phyloP scores from a whole-genome alignment of 2,113 vertebrate species.

The Hemibagrus wyckioides region DNA sequence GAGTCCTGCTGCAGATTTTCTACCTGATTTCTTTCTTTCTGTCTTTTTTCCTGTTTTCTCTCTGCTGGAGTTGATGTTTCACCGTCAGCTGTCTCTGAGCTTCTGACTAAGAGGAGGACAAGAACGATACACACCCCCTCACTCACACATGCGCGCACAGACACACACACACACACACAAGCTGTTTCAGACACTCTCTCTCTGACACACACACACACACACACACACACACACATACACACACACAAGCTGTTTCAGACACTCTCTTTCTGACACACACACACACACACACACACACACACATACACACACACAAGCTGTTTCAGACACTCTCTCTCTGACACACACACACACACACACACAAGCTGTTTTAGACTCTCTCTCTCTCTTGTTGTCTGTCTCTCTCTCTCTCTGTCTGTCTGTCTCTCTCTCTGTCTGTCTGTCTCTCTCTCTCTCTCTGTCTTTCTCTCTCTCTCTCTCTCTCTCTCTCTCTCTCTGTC shows the following conservation, averaged over 20 bases:
- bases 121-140: conserved; percentile 5
- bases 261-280: background rate
- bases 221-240: background rate
- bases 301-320: background rate
- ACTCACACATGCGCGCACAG: background rate
- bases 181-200: too few relatives aligned
- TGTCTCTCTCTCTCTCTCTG: too few relatives aligned
- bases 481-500: too few relatives aligned
- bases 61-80: background rate
- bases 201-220: background rate
- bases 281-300: background rate
- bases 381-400: background rate
- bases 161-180: too few relatives aligned
- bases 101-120: conserved; percentile 3
- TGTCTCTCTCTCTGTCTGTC: too few relatives aligned
- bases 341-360: background rate
- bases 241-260: background rate
- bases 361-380: background rate
- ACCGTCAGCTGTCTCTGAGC: conserved; percentile 1
- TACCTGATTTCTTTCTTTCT: background rate
- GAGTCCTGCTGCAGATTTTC: background rate
- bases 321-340: background rate
- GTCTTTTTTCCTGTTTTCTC: background rate
- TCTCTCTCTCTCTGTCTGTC: background rate
- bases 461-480: too few relatives aligned